These are phyloP conservation scores for Cerastis leucographa DNA, from an alignment of 2,888 invertebrate genomes.

Conservation along the genomic window DNA sequence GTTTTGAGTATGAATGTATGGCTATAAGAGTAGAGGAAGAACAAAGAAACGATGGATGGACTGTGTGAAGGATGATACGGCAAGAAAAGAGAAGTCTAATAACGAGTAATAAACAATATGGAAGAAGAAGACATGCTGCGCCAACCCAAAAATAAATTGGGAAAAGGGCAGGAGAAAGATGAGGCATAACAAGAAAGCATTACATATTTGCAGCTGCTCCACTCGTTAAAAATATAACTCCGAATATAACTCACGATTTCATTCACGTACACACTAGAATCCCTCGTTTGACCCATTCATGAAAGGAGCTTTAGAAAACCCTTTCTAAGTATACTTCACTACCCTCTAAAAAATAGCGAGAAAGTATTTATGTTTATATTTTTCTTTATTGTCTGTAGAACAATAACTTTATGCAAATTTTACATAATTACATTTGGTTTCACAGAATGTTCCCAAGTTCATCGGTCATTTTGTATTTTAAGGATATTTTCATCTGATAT, in stretches of 20 bases:
- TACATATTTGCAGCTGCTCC: background rate
- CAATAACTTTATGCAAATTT: background rate
- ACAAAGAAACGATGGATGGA: no score
- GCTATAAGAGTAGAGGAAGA: no score
- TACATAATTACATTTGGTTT: background rate
- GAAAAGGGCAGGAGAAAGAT: no score
- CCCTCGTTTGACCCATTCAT: background rate
- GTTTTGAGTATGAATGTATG: no score
- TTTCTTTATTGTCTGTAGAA: background rate
- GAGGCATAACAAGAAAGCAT: background rate
- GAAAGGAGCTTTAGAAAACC: background rate
- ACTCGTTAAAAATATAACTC: background rate
- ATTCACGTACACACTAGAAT: slow-evolving; percentile 11
- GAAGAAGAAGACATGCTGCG: no score
- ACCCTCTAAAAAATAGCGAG: background rate
- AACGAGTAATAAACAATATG: no score
- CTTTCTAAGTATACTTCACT: slow-evolving; percentile 16
- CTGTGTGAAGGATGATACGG: no score
- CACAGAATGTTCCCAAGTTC: background rate
- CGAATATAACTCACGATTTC: background rate
- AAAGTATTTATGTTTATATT: background rate
- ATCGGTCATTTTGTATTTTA: background rate
- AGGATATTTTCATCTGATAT: background rate
- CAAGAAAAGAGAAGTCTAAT: no score
- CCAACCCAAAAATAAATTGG: no score